phyloP scores from a whole-genome alignment of 2,888 invertebrate genomes.

The Protonemura montana region DNA sequence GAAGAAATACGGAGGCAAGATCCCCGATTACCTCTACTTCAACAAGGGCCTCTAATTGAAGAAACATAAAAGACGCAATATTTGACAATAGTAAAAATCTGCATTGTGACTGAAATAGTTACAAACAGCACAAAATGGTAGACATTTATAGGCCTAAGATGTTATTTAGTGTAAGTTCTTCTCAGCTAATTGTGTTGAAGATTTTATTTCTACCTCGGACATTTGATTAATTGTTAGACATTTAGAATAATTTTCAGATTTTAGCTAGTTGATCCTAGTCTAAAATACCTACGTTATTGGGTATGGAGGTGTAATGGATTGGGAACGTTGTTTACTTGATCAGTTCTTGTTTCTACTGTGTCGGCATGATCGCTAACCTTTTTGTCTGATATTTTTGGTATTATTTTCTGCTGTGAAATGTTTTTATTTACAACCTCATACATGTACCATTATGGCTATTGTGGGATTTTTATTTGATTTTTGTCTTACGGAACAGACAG shows the following conservation, averaged over 20 bases:
- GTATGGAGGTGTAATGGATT: background rate
- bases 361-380: too few relatives aligned
- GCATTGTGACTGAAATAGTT: background rate
- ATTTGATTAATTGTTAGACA: background rate
- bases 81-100: slow-evolving; percentile 15
- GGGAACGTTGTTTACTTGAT: background rate
- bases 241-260: background rate
- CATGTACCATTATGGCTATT: background rate
- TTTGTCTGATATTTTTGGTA: background rate
- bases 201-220: slow-evolving; percentile 19
- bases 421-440: background rate
- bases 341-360: background rate
- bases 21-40: slow-evolving; percentile 81
- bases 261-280: background rate
- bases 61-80: slow-evolving; percentile 19
- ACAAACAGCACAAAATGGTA: slow-evolving; percentile 15
- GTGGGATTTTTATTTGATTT: background rate
- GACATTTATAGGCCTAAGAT: slow-evolving; percentile 8
- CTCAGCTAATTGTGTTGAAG: background rate
- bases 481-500: background rate
- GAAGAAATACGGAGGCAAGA: slow-evolving; percentile 67
- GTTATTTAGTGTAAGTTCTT: background rate
- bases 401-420: background rate
- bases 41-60: slow-evolving; percentile 81
- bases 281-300: background rate